Evolutionary conservation across 2,888 invertebrate genomes (phyloP).

Genomic region (Meteorus cinctellus): DNA sequence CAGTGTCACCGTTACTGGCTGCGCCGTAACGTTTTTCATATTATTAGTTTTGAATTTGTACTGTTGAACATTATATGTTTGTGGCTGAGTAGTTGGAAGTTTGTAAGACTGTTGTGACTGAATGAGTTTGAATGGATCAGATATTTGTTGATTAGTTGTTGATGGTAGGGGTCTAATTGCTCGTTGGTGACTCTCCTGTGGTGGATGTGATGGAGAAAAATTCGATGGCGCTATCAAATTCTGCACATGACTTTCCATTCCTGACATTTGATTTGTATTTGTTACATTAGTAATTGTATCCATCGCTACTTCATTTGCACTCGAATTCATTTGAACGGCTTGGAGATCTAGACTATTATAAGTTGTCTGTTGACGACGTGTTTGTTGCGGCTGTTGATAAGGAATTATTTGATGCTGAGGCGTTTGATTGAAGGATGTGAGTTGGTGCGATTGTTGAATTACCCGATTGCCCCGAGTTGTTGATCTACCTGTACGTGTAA

Average conservation of each 20-base stretch:
- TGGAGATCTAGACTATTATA: constrained; percentile 60
- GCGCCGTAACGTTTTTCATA: constrained; percentile 53
- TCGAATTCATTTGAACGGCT: constrained; percentile 54
- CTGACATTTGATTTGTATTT: constrained; percentile 52
- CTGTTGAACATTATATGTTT: constrained; percentile 61
- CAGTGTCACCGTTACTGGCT: constrained; percentile 61
- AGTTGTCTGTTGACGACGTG: not conserved
- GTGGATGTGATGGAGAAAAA: constrained; percentile 55
- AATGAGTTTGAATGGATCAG: constrained; percentile 65
- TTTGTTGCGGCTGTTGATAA: constrained; percentile 55
- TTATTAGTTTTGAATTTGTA: constrained; percentile 61
- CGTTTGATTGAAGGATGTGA: constrained; percentile 60
- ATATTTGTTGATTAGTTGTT: constrained; percentile 54
- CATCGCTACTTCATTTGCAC: constrained; percentile 44
- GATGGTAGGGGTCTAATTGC: constrained; percentile 60
- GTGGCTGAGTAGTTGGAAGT: constrained; percentile 55
- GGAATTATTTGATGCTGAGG: constrained; percentile 59
- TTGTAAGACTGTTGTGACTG: constrained; percentile 68
- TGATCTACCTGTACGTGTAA: constrained; percentile 56
- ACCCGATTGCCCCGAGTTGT: constrained; percentile 58
- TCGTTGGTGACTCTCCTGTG: constrained; percentile 56
- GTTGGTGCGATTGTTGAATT: constrained; percentile 61
- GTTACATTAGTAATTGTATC: constrained; percentile 16
- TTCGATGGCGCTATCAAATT: constrained; percentile 57
- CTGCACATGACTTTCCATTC: constrained; percentile 55